Evolutionary conservation across 2,888 invertebrate species (phyloP).

Genomic region (Linyphia triangularis): DNA sequence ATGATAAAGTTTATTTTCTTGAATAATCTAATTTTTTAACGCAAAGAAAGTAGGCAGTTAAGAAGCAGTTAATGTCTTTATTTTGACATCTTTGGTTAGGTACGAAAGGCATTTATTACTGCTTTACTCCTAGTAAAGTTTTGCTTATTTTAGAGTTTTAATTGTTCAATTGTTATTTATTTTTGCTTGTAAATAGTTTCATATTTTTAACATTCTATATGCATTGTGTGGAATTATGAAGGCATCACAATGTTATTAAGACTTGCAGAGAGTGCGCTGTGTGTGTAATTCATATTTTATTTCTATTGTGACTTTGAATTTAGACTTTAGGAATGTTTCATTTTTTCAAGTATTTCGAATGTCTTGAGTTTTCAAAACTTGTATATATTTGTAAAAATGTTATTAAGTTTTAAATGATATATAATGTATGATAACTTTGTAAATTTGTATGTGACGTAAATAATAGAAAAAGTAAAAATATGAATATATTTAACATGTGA

Average conservation of each 20-base stretch:
- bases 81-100: not conserved
- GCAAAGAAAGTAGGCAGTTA: not conserved
- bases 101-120: conserved; percentile 20
- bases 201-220: conserved; percentile 17
- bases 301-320: conserved; percentile 17
- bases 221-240: conserved; percentile 32
- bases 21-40: not conserved
- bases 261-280: conserved; percentile 13
- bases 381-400: conserved; percentile 56
- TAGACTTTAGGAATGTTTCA: conserved; percentile 58
- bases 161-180: conserved; percentile 33
- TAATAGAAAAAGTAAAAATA: conserved; percentile 39
- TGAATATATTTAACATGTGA: conserved; percentile 54
- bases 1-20: not conserved
- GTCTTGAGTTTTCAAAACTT: conserved; percentile 31
- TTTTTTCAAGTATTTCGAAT: conserved; percentile 21
- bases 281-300: conserved; percentile 42
- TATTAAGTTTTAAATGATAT: conserved; percentile 44
- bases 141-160: conserved; percentile 18
- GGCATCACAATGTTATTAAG: conserved; percentile 7
- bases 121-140: not conserved
- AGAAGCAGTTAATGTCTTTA: not conserved
- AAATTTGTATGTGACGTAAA: conserved; percentile 52
- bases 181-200: conserved; percentile 31
- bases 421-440: conserved; percentile 56